Evolutionary conservation across 1,140 invertebrate species (phyloP).

Genomic region (Anadara kagoshimensis): DNA sequence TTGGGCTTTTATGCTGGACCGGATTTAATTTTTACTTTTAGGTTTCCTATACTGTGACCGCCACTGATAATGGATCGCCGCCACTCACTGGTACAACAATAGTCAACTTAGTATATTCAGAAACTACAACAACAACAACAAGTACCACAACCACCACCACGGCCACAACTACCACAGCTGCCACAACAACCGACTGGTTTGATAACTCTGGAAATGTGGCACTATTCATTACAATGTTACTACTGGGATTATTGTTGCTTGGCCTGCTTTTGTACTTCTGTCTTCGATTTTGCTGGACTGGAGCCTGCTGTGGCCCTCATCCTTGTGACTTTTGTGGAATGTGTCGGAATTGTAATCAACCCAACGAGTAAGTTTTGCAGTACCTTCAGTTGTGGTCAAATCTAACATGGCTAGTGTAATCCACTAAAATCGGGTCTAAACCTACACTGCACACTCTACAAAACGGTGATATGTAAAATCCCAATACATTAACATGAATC

Average conservation of each 20-base stretch:
- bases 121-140: slow-evolving; percentile 13
- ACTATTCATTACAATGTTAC: too few species aligned
- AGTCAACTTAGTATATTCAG: slow-evolving; percentile 22
- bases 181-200: slow-evolving; percentile 1
- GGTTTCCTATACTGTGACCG: slow-evolving; percentile 18
- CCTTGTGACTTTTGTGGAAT: slow-evolving; percentile 35
- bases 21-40: not conserved
- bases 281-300: slow-evolving; percentile 37
- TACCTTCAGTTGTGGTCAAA: too few species aligned
- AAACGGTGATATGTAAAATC: too few species aligned
- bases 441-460: too few species aligned
- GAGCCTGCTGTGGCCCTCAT: slow-evolving; percentile 26
- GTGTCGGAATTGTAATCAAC: slow-evolving; percentile 4
- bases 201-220: too few species aligned
- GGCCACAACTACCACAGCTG: slow-evolving; percentile 23
- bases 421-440: too few species aligned
- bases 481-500: too few species aligned
- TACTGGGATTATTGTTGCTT: not conserved
- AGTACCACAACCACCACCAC: slow-evolving; percentile 33
- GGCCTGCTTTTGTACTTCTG: slow-evolving; percentile 29
- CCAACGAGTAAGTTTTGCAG: too few species aligned
- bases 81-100: slow-evolving; percentile 6
- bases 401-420: too few species aligned
- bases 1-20: too few species aligned
- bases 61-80: slow-evolving; percentile 26